Percentiles rank a stretch among this genome's conserved stretches.
These are phyloP conservation scores for Drosophila multiciliata DNA, from an alignment of 2,888 invertebrate species.

Conservation along the genomic window DNA sequence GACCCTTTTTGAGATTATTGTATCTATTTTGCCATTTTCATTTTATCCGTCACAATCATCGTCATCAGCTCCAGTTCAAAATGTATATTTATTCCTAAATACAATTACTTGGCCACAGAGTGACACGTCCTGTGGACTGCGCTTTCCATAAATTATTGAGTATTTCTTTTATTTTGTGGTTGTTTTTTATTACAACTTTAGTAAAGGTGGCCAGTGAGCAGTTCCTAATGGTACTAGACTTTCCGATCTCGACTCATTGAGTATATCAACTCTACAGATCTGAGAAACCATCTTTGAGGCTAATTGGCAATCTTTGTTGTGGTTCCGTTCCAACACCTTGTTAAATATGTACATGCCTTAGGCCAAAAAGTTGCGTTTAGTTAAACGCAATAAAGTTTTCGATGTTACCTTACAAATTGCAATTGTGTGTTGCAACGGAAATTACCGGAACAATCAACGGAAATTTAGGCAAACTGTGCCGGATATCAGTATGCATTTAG, in stretches of 20 bases:
- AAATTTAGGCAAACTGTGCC: constrained; percentile 32
- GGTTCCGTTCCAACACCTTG: constrained; percentile 55
- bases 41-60: constrained; percentile 26
- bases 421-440: constrained; percentile 21
- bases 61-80: constrained; percentile 49
- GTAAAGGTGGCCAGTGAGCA: no score
- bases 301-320: constrained; percentile 14
- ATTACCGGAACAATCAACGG: constrained; percentile 28
- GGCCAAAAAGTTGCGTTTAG: constrained; percentile 3
- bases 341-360: neutral
- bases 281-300: neutral
- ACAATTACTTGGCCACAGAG: constrained; percentile 18
- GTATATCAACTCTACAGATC: neutral
- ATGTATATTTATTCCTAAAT: constrained; percentile 56
- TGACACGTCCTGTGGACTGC: constrained; percentile 39
- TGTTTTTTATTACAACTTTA: neutral
- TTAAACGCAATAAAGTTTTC: constrained; percentile 2
- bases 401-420: constrained; percentile 1
- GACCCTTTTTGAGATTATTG: constrained; percentile 56
- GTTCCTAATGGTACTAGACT: constrained; percentile 36
- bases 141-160: constrained; percentile 2
- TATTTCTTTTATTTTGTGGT: constrained; percentile 3
- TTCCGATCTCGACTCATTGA: neutral
- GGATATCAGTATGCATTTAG: constrained; percentile 25
- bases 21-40: constrained; percentile 42